Evolutionary conservation across 2,888 invertebrate genomes (phyloP).

Genomic region (Eudemis profundana): DNA sequence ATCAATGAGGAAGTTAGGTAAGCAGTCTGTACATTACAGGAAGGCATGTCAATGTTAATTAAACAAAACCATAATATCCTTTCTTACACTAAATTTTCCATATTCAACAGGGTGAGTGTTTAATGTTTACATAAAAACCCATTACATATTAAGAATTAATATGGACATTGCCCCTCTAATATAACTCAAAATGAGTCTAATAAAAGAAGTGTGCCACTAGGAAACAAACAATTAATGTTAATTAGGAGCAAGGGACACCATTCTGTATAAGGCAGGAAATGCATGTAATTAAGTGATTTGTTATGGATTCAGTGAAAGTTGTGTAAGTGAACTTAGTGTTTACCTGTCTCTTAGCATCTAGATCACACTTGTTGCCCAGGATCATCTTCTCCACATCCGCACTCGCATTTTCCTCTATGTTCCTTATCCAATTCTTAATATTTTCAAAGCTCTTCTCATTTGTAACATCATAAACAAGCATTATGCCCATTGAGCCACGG

Average conservation of each 20-base stretch:
- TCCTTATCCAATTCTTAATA: conserved; percentile 99
- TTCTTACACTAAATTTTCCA: no score
- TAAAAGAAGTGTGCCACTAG: conserved; percentile 2
- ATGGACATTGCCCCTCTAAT: background rate
- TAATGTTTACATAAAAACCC: no score
- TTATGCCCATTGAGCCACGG: conserved; percentile 99
- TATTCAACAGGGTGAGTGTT: no score
- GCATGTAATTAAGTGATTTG: conserved; percentile 2
- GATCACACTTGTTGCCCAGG: conserved; percentile 99
- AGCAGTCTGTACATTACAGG: no score
- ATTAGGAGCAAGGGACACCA: conserved; percentile 15
- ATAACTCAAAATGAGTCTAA: background rate
- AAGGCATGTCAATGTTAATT: no score
- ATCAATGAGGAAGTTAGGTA: conserved; percentile 7
- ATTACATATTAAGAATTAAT: background rate
- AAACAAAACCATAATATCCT: no score
- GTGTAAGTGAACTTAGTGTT: conserved; percentile 34
- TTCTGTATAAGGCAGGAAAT: conserved; percentile 29
- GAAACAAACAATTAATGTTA: conserved; percentile 27
- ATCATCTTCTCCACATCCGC: conserved; percentile 99
- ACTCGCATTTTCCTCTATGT: conserved; percentile 99
- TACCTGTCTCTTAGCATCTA: conserved; percentile 96
- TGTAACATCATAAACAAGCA: conserved; percentile 99
- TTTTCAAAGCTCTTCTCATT: conserved; percentile 99
- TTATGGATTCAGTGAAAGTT: background rate